Base-by-base conservation (phyloP, 2,888 invertebrate genomes). In the Tolmerus cingulatus region DNA sequence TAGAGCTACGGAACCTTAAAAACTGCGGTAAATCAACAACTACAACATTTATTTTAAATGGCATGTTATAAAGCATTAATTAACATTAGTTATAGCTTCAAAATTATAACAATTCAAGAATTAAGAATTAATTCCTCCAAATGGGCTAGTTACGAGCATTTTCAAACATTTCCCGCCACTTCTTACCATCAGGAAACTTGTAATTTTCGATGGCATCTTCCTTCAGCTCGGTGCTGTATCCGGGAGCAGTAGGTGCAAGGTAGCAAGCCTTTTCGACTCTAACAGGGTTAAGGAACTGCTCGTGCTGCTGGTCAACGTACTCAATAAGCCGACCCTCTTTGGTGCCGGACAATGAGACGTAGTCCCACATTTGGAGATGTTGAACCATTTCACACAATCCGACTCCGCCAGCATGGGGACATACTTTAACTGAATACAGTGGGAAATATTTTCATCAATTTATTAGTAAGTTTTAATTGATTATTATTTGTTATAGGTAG, bases 331-430 rank as follows among this genome's bases (percentile, higher is more conserved):
- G 94, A 74, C 95, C 95, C 82, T 96, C 94, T 91, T 94, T 95
- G 8, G 95, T 95, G 9, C 94, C 95, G 12, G 96, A 96, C 30
- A 97, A 92, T 85, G 95, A 94, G 3, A 96, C 94, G 92, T 94
- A 98, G 92, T 98, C 97, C 96, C 97, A 98, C 93, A 96, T 95
- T 92, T 97, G 97, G 76, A 98, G 93, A 93, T 98, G 98, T 90
- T 98, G 98, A 1, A 98, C 97, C 95, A 98, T 96, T 93, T 98
- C 98, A 91, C 98, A 98, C 3, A 98, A 94, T 2, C 98, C 98
- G 12, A 98, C 96, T 8, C 98, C 98, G n/a, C 98, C 98, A 88
- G 97, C 98, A 93, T 98, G 98, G 0, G 98, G 98, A 91, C 97
- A 98, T 1, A 98, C 97, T 90, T 97, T 97, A 19, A 98, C 97